These are phyloP conservation scores for Panthera leo DNA, from an alignment of 2,113 vertebrate species.

Conservation along the genomic window DNA sequence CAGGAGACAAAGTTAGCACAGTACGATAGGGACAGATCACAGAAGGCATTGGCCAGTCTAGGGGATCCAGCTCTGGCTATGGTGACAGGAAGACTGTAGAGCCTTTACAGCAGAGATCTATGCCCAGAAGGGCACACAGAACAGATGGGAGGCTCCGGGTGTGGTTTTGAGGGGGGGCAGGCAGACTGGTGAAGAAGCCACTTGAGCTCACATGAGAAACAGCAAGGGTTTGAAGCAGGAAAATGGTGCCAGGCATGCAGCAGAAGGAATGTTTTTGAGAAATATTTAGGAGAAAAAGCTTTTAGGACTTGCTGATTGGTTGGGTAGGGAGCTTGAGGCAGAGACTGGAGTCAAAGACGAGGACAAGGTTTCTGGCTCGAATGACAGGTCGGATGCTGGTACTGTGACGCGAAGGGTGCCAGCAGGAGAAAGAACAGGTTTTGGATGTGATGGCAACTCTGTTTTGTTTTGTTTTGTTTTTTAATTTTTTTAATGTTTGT, in stretches of 20 bases:
- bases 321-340: neutral
- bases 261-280: neutral
- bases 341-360: neutral
- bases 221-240: accelerated
- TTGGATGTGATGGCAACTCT: neutral
- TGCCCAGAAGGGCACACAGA: accelerated
- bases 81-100: accelerated
- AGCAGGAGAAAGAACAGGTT: neutral
- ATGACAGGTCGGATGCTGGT: accelerated
- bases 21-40: too few species aligned
- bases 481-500: too few species aligned
- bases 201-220: neutral
- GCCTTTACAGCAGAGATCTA: too few species aligned
- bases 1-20: neutral
- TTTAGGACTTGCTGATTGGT: neutral
- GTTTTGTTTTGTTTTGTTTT: neutral
- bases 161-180: neutral
- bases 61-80: neutral
- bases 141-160: neutral
- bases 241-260: neutral
- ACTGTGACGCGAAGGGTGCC: neutral
- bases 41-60: too few species aligned
- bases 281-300: neutral
- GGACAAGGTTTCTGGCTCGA: neutral
- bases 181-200: too few species aligned